Evolutionary conservation across 2,113 vertebrate genomes (phyloP).

Genomic region (Haemorhous mexicanus): DNA sequence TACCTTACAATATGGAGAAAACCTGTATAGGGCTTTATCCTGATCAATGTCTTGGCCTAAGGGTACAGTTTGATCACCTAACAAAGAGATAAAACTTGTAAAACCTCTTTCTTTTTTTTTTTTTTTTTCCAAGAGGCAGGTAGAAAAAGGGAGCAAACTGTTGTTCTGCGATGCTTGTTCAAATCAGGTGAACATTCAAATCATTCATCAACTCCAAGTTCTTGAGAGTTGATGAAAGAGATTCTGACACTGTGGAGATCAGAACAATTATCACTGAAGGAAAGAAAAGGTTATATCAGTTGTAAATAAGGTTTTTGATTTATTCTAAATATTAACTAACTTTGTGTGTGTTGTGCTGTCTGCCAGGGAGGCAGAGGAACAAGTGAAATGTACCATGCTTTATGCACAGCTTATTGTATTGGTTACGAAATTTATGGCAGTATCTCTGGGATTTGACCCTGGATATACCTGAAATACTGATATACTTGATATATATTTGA

Average conservation of each 20-base stretch:
- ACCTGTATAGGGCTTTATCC: neutral
- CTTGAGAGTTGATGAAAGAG: neutral
- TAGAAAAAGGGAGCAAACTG: neutral
- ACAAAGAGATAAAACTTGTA: neutral
- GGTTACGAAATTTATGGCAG: neutral
- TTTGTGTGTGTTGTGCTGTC: no score
- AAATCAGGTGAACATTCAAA: neutral
- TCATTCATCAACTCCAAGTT: neutral
- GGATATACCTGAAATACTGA: neutral
- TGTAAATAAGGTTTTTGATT: neutral
- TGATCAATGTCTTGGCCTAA: neutral
- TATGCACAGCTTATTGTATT: neutral
- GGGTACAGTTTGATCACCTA: neutral
- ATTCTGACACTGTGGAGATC: neutral
- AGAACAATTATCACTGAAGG: neutral
- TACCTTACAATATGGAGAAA: neutral
- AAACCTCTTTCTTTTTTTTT: neutral
- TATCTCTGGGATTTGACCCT: neutral
- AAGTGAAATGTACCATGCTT: neutral
- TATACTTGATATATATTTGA: neutral
- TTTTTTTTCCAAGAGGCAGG: neutral
- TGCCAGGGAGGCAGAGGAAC: accelerated
- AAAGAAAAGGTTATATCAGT: neutral
- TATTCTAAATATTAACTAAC: neutral
- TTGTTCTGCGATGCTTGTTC: neutral